These are phyloP conservation scores for Cerastis leucographa DNA, from an alignment of 2,888 invertebrate genomes.

Conservation along the genomic window DNA sequence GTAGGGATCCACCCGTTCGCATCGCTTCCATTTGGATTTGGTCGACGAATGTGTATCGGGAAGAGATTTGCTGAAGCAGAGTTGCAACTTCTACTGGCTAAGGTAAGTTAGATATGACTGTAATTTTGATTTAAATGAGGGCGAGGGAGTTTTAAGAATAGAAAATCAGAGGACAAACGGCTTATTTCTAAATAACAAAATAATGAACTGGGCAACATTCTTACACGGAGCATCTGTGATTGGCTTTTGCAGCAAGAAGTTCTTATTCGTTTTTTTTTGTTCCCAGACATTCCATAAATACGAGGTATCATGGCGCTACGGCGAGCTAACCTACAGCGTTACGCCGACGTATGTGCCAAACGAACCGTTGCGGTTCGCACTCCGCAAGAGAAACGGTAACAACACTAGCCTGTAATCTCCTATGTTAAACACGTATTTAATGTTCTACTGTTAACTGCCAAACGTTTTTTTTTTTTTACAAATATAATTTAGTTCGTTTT, in stretches of 20 bases:
- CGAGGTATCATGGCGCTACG: slow-evolving; percentile 92
- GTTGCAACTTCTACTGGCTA: slow-evolving; percentile 93
- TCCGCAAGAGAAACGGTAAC: slow-evolving; percentile 81
- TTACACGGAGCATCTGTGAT: neutral
- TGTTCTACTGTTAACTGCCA: slow-evolving; percentile 40
- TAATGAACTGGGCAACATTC: neutral
- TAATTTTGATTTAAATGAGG: neutral
- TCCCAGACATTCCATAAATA: slow-evolving; percentile 93
- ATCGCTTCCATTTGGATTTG: slow-evolving; percentile 94
- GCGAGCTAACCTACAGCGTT: slow-evolving; percentile 92
- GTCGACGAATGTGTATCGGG: slow-evolving; percentile 94
- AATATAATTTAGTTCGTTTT: slow-evolving; percentile 28
- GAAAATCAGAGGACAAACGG: neutral
- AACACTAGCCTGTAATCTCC: slow-evolving; percentile 37
- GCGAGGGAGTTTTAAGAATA: neutral
- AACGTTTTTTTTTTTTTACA: slow-evolving; percentile 48
- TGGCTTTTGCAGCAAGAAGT: neutral
- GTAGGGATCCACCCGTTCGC: slow-evolving; percentile 93
- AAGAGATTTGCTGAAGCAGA: slow-evolving; percentile 95
- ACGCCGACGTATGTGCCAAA: slow-evolving; percentile 94
- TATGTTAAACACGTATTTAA: slow-evolving; percentile 48
- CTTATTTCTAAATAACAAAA: neutral
- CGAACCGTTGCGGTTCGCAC: slow-evolving; percentile 93
- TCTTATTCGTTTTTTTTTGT: slow-evolving; percentile 39
- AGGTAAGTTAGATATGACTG: slow-evolving; percentile 84